Evolutionary conservation across 2,888 invertebrate species (phyloP), one percentile per base, ranked within the genome.

Genomic region (Zonitis immaculata): DNA sequence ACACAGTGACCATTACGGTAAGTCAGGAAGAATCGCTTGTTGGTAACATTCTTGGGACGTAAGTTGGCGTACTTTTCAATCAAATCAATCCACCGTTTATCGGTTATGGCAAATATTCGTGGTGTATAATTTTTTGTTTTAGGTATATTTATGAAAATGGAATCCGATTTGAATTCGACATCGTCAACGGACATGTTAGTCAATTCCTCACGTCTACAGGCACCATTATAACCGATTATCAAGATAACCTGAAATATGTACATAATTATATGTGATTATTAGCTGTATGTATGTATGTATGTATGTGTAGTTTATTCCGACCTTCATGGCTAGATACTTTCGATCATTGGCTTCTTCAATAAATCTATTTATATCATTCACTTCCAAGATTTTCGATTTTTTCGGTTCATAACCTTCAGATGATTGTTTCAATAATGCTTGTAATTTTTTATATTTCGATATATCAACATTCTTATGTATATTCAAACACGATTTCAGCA

Each of bases 201-300:
- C 22, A 63, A 45, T 49, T 63, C 61, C 26, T 60, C 58, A 7
- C 56, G 48, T 43, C 62, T 50, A 25, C 57, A 58, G 7, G 61
- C 61, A 18, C 63, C 59, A 39, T 30, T 51, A 46, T 62, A 55
- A 8, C 51, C 58, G 47, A 54, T 49, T 49, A 57, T 59, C 26
- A 51, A 46, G 3, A 56, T 42, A 32, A 54, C 42, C 47, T 57
- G 30, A 20, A 52, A 49, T 14, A 14, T 26, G 20, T 30, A 22
- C 8, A 47, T 6, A 22, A 14, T 14, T 2, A 47, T 27, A 28
- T 18, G 25, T n/a, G n/a, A n/a, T n/a, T n/a, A n/a, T n/a, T n/a
- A n/a, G n/a, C n/a, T n/a, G 27, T 26, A 18, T 16, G 28, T n/a
- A 30, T 9, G n/a, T 30, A n/a, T 32, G 11, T 32, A 32, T 4